Evolutionary conservation across 2,113 vertebrate genomes (phyloP).

Genomic region (Corythaeola cristata): DNA sequence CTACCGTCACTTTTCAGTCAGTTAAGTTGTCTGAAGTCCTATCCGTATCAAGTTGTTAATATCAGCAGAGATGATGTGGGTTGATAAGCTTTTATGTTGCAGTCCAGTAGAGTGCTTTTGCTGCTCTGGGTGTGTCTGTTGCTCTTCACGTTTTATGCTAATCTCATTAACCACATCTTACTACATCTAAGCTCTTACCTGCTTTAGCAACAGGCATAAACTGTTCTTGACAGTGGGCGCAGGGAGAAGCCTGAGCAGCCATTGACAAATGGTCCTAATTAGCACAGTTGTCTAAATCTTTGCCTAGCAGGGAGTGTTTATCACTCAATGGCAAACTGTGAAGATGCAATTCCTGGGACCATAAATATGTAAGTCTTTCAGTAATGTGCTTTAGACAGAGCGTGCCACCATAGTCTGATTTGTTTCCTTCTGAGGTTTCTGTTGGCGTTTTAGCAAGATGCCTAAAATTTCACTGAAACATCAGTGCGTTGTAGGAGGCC

Average conservation of each 20-base stretch:
- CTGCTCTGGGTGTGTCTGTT: not conserved
- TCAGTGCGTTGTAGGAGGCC: not conserved
- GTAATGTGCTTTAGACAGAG: not conserved
- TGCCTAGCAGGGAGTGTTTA: not conserved
- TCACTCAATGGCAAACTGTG: not conserved
- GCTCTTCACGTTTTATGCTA: not conserved
- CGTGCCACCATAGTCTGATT: accelerated
- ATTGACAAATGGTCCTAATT: slow-evolving; percentile 40
- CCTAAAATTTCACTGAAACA: not conserved
- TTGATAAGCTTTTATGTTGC: not conserved
- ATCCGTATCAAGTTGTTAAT: not conserved
- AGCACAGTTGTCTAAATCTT: slow-evolving; percentile 12
- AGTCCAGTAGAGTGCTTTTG: not conserved
- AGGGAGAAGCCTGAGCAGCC: not conserved
- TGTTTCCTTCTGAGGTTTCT: not conserved
- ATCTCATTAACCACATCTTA: slow-evolving; percentile 1
- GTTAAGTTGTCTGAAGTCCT: slow-evolving; percentile 8
- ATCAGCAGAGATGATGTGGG: not conserved
- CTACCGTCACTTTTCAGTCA: not conserved
- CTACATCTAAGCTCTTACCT: not conserved
- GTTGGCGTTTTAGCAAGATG: not conserved
- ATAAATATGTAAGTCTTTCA: not conserved
- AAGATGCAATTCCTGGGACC: not conserved
- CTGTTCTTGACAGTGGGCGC: not conserved
- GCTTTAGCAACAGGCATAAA: not conserved